phyloP scores from a whole-genome alignment of 2,113 vertebrate genomes.

The Mustela lutreola region DNA sequence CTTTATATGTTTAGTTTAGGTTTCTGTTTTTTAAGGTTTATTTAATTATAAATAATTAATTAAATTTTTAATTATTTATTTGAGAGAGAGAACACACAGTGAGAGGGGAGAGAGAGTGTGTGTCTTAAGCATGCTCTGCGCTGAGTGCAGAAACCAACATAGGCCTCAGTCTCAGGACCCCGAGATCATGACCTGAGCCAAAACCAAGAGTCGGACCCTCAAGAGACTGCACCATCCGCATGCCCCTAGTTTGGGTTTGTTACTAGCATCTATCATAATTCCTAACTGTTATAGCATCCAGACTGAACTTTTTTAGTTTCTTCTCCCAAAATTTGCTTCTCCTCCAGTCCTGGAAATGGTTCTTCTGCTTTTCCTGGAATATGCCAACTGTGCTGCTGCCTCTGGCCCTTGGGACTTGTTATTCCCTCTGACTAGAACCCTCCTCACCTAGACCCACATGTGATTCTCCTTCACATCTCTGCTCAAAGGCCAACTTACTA shows the following conservation, averaged over 20 bases:
- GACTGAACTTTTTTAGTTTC: not conserved
- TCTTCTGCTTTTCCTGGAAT: constrained; percentile 20
- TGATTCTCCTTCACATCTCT: not conserved
- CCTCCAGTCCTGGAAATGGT: not conserved
- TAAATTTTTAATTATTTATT: not conserved
- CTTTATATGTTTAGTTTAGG: not conserved
- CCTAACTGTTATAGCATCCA: not conserved
- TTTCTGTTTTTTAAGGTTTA: not conserved
- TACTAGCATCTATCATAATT: not conserved
- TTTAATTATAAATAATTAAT: not conserved
- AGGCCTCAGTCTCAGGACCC: not conserved
- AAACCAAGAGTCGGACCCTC: not conserved
- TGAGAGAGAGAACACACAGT: not conserved
- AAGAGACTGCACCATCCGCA: not conserved
- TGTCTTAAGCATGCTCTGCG: not conserved
- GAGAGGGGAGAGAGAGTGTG: not conserved
- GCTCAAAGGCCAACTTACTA: not conserved
- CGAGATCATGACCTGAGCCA: not conserved
- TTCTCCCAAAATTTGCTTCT: not conserved
- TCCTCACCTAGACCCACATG: not conserved
- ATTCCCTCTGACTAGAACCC: not conserved
- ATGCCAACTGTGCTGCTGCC: not conserved
- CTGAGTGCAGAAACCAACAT: not conserved
- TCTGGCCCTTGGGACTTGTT: not conserved
- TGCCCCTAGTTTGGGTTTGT: not conserved